These are phyloP conservation scores for Leptosomus discolor DNA, from an alignment of 2,113 vertebrate species.

Conservation along the genomic window DNA sequence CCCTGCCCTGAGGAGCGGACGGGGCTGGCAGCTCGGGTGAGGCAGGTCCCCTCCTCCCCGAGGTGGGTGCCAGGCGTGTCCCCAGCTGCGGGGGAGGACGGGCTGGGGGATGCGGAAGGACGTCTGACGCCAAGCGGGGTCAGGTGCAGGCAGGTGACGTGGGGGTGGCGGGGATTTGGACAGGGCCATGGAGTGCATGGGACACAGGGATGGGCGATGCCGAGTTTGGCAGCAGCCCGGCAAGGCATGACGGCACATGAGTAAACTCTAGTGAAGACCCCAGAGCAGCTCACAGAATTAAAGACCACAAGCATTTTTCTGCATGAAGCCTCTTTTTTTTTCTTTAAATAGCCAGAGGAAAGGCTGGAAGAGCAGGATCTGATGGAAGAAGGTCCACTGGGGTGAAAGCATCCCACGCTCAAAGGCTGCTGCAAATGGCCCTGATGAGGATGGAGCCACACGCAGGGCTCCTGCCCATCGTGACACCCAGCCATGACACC, in stretches of 20 bases:
- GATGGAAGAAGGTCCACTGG: not conserved
- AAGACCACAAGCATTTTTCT: not conserved
- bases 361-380: not conserved
- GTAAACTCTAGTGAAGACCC: not conserved
- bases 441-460: not conserved
- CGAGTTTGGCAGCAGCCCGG: not conserved
- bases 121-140: rapidly evolving
- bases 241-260: rapidly evolving
- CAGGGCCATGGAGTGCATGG: not conserved
- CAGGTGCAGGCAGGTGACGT: not conserved
- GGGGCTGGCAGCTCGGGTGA: not conserved
- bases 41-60: not conserved
- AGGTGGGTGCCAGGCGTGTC: not conserved
- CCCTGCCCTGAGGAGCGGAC: not conserved
- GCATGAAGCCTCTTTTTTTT: not conserved
- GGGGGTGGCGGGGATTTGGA: not conserved
- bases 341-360: not conserved
- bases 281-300: not conserved
- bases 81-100: not conserved
- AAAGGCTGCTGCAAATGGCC: not conserved
- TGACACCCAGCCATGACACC: not conserved
- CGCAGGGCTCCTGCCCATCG: not conserved
- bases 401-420: not conserved
- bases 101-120: not conserved
- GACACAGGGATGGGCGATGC: not conserved